phyloP scores from a whole-genome alignment of 2,113 vertebrate species.

The Equus przewalskii region DNA sequence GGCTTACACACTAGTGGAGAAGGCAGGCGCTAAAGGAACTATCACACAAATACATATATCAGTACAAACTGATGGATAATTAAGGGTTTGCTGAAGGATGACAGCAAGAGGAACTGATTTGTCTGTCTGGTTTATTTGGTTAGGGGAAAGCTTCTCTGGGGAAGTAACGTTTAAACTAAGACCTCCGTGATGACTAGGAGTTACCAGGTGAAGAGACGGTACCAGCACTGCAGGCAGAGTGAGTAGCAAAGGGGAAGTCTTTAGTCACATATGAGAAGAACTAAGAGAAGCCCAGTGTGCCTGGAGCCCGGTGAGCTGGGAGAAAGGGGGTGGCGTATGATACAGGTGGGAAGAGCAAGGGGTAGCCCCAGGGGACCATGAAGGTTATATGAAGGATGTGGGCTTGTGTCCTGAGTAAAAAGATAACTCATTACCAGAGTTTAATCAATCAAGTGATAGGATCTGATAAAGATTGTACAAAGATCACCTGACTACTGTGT shows the following conservation, averaged over 20 bases:
- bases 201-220: background rate
- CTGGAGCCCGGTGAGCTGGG: background rate
- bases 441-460: background rate
- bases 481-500: background rate
- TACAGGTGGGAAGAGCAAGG: background rate
- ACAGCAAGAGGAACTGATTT: background rate
- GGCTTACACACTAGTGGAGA: background rate
- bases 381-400: background rate
- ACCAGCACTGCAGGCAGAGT: background rate
- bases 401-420: background rate
- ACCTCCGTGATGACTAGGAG: background rate
- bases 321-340: background rate
- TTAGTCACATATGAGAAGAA: background rate
- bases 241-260: background rate
- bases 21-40: background rate
- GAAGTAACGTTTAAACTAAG: background rate
- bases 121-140: background rate
- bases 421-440: background rate
- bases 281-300: background rate
- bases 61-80: background rate
- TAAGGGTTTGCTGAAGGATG: background rate
- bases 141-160: background rate
- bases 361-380: background rate
- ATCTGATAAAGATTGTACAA: background rate
- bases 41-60: background rate